Evolutionary conservation across 2,888 invertebrate species (phyloP), one percentile per base, ranked within the genome.

Genomic region (Lysandra coridon): DNA sequence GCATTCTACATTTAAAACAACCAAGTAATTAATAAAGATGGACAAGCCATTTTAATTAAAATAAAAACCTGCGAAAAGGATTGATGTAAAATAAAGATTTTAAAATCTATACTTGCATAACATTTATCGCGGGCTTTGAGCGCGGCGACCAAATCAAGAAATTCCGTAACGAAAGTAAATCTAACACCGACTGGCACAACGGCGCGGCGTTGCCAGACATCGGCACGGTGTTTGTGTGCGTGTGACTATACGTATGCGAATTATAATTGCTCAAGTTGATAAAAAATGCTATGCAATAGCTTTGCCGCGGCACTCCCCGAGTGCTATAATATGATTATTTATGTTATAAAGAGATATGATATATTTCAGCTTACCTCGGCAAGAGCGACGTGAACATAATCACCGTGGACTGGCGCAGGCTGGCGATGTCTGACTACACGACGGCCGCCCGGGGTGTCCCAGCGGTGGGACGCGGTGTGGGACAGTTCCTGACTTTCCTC

Each of bases 391-490:
- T 81, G 0, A 91, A 91, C 80, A 85, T 90, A 0, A 90, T 91
- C 44, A 83, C 88, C 1, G 44, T 90, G 78, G 90, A 90, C 78
- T 91, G 91, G 90, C 85, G 87, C 44, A 81, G 83, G 0, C 82
- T 89, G 0, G 89, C 90, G 6, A 1, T 80, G 0, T 82, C 84
- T n/a, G 84, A 85, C 73, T 91, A 90, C 80, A 80, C 85, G 0
- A 87, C 88, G 0, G 89, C 90, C 3, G 86, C 81, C 0, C 73
- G 79, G 7, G 88, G 88, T 12, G 88, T 89, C 0, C 89, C 90
- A 0, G 84, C 80, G 0, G 85, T 88, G 0, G 92, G 90, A 0
- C 83, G 84, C 7, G 86, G 86, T 1, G 81, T 91, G 14, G 91
- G 90, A 62, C 84, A 86, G 53, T 91, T 80, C 82, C 83, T 82